phyloP scores from a whole-genome alignment of 1,140 invertebrate species.

The Bombus fervidus region DNA sequence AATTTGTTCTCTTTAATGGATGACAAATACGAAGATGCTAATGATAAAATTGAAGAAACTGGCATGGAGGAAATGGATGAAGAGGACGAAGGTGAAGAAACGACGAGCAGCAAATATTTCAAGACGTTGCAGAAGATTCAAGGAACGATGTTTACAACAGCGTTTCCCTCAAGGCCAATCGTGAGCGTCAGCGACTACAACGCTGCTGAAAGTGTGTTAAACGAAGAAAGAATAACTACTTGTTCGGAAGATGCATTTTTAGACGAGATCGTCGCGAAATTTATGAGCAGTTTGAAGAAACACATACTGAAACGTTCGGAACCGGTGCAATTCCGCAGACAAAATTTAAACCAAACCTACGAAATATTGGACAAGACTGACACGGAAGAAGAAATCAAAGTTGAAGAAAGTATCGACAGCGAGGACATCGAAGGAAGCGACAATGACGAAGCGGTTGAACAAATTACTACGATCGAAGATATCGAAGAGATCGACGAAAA shows the following conservation, averaged over 20 bases:
- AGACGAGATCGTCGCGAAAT: too few species aligned
- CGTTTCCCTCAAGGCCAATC: not conserved
- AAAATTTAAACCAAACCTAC: not conserved
- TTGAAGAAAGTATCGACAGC: not conserved
- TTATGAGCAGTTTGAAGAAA: not conserved
- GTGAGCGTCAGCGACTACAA: not conserved
- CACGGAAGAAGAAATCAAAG: not conserved
- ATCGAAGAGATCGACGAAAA: not conserved
- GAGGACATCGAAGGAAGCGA: not conserved
- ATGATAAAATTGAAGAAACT: not conserved
- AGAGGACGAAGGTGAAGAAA: not conserved
- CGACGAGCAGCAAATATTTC: too few species aligned
- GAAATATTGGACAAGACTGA: not conserved
- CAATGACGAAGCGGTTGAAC: not conserved
- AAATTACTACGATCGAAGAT: not conserved
- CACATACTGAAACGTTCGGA: not conserved
- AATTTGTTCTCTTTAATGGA: not conserved
- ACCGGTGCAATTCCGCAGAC: too few species aligned
- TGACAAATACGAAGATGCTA: not conserved
- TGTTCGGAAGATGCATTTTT: too few species aligned
- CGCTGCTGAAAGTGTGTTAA: not conserved
- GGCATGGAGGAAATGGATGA: too few species aligned
- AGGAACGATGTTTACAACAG: too few species aligned
- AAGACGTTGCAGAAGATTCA: not conserved
- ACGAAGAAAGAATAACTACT: not conserved